phyloP scores from a whole-genome alignment of 2,797 vertebrate genomes.

The Sardinella longiceps region DNA sequence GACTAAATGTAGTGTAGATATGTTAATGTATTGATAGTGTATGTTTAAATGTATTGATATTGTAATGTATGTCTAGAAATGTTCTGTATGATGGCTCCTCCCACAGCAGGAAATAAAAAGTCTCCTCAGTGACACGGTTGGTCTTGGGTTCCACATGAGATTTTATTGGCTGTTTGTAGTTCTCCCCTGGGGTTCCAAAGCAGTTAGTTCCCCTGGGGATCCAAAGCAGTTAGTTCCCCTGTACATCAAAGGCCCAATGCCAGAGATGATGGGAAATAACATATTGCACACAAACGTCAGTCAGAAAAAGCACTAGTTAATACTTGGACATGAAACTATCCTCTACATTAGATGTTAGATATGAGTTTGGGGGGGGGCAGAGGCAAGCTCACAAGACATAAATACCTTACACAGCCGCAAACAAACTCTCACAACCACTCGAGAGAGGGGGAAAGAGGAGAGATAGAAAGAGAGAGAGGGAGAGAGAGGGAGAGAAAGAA shows the following conservation, averaged over 20 bases:
- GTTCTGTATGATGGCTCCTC: too few species aligned
- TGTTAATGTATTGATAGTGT: too few species aligned
- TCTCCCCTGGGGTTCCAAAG: conserved; percentile 73
- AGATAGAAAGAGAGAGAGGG: conserved; percentile 65
- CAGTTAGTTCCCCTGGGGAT: conserved; percentile 77
- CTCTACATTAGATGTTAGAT: conserved; percentile 95
- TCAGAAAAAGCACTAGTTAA: conserved; percentile 98
- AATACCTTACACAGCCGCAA: conserved; percentile 92
- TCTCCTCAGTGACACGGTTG: conserved; percentile 31
- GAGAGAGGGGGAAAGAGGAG: conserved; percentile 78
- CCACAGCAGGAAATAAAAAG: conserved; percentile 31
- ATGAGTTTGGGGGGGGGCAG: conserved; percentile 86
- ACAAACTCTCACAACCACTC: conserved; percentile 93
- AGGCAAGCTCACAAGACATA: conserved; percentile 95
- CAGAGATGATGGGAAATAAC: conserved; percentile 80
- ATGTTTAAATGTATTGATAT: too few species aligned
- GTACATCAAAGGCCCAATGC: conserved; percentile 92
- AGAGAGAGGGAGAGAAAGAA: conserved; percentile 47
- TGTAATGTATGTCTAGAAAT: too few species aligned
- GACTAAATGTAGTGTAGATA: too few species aligned
- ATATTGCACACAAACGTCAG: conserved; percentile 99
- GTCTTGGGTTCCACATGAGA: conserved; percentile 76
- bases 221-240: conserved; percentile 80
- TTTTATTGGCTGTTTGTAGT: conserved; percentile 91
- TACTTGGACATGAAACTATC: conserved; percentile 96